A percentile compares a stretch with the other conserved stretches of the same genome.
Conservation (phyloP, 2,113 vertebrate genomes). For the Dasypus novemcinctus region DNA sequence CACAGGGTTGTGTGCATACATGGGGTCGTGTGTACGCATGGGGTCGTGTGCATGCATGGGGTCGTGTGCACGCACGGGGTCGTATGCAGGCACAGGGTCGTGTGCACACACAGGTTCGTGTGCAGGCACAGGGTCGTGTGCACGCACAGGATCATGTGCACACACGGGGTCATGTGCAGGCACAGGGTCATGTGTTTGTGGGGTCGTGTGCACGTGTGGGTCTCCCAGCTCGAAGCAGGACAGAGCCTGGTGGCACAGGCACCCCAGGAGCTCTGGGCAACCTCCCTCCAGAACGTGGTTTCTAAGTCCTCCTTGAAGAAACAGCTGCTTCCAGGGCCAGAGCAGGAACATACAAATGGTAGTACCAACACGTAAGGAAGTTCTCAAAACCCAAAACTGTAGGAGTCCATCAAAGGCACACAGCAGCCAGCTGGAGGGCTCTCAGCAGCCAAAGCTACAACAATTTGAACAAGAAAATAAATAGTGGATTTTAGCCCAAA, state of each 20-base stretch:
- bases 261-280: neutral
- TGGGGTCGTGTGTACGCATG: too few relatives aligned
- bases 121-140: too few relatives aligned
- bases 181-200: too few relatives aligned
- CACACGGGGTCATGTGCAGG: too few relatives aligned
- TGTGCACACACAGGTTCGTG: too few relatives aligned
- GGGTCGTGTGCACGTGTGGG: too few relatives aligned
- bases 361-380: rapidly evolving
- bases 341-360: rapidly evolving
- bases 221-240: rapidly evolving
- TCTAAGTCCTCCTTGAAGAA: rapidly evolving
- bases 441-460: rapidly evolving
- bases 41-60: too few relatives aligned
- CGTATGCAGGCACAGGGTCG: too few relatives aligned
- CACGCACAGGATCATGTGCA: too few relatives aligned
- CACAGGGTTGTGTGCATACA: too few relatives aligned
- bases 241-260: neutral
- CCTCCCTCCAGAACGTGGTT: neutral
- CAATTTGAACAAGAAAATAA: rapidly evolving
- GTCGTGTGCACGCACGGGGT: too few relatives aligned
- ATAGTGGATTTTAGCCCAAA: rapidly evolving
- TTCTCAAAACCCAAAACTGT: rapidly evolving
- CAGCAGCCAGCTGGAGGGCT: rapidly evolving
- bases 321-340: rapidly evolving
- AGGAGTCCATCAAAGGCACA: rapidly evolving